Percentiles rank a stretch among this genome's conserved stretches.
phyloP scores from a whole-genome alignment of 2,113 vertebrate species.

The Pseudorectes ferrugineus region DNA sequence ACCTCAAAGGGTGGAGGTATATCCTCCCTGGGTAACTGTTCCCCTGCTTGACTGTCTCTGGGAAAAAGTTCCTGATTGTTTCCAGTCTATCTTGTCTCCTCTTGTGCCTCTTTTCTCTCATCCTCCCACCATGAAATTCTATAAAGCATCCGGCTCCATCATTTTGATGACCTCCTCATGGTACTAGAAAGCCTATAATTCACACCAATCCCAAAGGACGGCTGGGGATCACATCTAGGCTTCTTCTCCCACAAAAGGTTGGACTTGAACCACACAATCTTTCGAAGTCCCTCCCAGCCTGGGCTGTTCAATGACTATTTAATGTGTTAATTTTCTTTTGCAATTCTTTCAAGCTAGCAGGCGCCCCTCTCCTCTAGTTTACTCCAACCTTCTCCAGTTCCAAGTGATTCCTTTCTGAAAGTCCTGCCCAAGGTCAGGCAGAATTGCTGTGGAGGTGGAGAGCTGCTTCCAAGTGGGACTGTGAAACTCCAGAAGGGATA shows the following conservation, averaged over 20 bases:
- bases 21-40: neutral
- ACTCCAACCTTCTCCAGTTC: neutral
- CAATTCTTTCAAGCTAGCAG: neutral
- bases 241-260: neutral
- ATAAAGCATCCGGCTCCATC: rapidly evolving
- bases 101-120: neutral
- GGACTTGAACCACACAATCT: neutral
- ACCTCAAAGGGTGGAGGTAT: neutral
- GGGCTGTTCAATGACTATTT: neutral
- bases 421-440: neutral
- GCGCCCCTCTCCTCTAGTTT: neutral
- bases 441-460: neutral
- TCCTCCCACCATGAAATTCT: neutral
- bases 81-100: neutral
- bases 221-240: neutral
- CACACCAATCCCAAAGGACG: neutral
- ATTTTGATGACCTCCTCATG: neutral
- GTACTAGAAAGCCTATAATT: neutral
- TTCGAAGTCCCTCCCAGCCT: neutral
- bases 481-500: neutral
- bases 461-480: neutral
- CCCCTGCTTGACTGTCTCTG: neutral
- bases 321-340: neutral
- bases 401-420: neutral
- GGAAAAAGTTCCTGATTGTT: neutral